These are phyloP conservation scores for Amazona vittata DNA, from an alignment of 2,113 vertebrate genomes.

Conservation along the genomic window DNA sequence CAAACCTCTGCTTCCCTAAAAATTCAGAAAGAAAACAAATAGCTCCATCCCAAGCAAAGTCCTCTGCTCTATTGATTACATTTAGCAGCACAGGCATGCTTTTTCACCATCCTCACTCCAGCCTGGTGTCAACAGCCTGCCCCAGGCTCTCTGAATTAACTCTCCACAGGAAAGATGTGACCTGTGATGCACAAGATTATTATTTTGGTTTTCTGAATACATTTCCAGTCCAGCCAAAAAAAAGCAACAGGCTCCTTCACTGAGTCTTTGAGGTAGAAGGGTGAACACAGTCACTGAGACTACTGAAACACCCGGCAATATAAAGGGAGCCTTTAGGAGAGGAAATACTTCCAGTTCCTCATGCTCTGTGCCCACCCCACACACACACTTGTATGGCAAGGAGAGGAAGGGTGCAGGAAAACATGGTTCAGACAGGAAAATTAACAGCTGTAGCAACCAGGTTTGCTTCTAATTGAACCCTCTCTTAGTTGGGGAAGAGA, in stretches of 20 bases:
- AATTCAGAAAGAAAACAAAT: neutral
- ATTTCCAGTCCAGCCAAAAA: neutral
- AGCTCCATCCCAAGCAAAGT: neutral
- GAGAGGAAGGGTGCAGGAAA: neutral
- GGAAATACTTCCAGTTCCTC: accelerated
- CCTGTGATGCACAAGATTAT: accelerated
- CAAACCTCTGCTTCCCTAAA: neutral
- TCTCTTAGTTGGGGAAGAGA: neutral
- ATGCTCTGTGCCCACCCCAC: neutral
- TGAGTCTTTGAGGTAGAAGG: neutral
- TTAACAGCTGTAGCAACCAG: neutral
- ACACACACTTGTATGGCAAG: neutral
- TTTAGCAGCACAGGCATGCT: neutral
- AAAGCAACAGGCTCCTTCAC: neutral
- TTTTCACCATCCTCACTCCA: neutral
- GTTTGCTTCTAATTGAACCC: neutral
- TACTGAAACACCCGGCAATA: neutral
- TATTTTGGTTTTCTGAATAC: neutral
- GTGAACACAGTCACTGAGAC: neutral
- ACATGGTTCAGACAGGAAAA: neutral
- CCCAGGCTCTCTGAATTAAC: neutral
- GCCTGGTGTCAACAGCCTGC: neutral
- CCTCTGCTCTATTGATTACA: neutral
- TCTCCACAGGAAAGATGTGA: neutral
- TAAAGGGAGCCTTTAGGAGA: neutral